A percentile compares a stretch with the other conserved stretches of the same genome.
These are phyloP conservation scores for Metallyticus violacea DNA, from an alignment of 2,888 invertebrate genomes.

Conservation along the genomic window DNA sequence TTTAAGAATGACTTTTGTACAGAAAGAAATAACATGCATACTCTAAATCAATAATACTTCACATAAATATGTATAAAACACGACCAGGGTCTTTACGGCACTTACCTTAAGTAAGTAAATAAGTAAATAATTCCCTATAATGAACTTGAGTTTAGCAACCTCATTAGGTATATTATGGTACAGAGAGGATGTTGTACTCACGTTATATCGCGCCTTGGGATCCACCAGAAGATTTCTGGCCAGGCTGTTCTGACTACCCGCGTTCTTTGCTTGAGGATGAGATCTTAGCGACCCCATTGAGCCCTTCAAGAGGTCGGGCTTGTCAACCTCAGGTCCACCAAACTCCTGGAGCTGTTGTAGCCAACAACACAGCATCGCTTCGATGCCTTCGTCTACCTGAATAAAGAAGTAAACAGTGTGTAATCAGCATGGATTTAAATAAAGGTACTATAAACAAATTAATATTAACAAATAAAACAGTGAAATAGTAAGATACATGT, in stretches of 20 bases:
- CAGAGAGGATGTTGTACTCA: constrained; percentile 54
- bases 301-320: constrained; percentile 78
- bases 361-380: constrained; percentile 84
- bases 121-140: too few species aligned
- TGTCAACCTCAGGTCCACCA: constrained; percentile 74
- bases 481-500: too few species aligned
- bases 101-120: too few species aligned
- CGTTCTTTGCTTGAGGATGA: constrained; percentile 36
- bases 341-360: constrained; percentile 80
- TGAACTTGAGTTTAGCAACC: too few species aligned
- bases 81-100: too few species aligned
- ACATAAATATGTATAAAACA: too few species aligned
- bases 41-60: too few species aligned
- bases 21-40: too few species aligned
- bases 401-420: not conserved
- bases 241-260: constrained; percentile 40
- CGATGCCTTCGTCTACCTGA: constrained; percentile 77
- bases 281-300: constrained; percentile 63
- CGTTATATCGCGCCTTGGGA: constrained; percentile 80
- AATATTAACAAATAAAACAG: too few species aligned
- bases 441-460: too few species aligned
- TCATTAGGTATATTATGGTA: too few species aligned
- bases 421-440: not conserved
- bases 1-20: too few species aligned
- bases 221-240: constrained; percentile 59